Evolutionary conservation across 1,140 invertebrate species (phyloP).

Genomic region (Bradysia coprophila): DNA sequence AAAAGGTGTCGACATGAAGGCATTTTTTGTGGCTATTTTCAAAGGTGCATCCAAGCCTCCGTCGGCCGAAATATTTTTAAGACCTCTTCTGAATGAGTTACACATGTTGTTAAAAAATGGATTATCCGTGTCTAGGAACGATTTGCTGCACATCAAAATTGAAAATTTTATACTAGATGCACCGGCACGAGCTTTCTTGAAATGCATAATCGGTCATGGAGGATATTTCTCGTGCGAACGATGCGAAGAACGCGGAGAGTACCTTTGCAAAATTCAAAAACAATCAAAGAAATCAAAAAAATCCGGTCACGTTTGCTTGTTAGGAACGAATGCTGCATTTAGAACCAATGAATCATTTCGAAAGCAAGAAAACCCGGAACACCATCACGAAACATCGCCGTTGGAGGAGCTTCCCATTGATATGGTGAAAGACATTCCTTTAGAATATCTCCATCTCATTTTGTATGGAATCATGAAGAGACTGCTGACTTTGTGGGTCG

Average conservation of each 20-base stretch:
- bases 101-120: slow-evolving; percentile 1
- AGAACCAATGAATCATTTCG: slow-evolving; percentile 5
- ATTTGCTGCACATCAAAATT: slow-evolving; percentile 4
- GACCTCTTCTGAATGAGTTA: slow-evolving; percentile 6
- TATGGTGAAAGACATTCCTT: slow-evolving; percentile 6
- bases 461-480: slow-evolving; percentile 6
- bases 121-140: slow-evolving; percentile 3
- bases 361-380: slow-evolving; percentile 1
- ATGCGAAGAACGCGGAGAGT: slow-evolving; percentile 2
- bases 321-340: not conserved
- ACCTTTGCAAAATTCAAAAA: not conserved
- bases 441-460: slow-evolving; percentile 7
- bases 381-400: not conserved
- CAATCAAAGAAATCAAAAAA: no score
- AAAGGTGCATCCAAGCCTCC: slow-evolving; percentile 6
- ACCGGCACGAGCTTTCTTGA: slow-evolving; percentile 5
- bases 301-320: slow-evolving; percentile 1
- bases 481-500: slow-evolving; percentile 5
- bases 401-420: slow-evolving; percentile 2
- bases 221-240: slow-evolving; percentile 5
- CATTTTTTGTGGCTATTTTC: slow-evolving; percentile 7
- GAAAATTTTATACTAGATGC: slow-evolving; percentile 6
- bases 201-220: slow-evolving; percentile 3
- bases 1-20: slow-evolving; percentile 2
- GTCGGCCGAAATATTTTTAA: slow-evolving; percentile 5